Base-by-base conservation (phyloP, 2,113 vertebrate genomes). In the Phylloscopus trochiloides region DNA sequence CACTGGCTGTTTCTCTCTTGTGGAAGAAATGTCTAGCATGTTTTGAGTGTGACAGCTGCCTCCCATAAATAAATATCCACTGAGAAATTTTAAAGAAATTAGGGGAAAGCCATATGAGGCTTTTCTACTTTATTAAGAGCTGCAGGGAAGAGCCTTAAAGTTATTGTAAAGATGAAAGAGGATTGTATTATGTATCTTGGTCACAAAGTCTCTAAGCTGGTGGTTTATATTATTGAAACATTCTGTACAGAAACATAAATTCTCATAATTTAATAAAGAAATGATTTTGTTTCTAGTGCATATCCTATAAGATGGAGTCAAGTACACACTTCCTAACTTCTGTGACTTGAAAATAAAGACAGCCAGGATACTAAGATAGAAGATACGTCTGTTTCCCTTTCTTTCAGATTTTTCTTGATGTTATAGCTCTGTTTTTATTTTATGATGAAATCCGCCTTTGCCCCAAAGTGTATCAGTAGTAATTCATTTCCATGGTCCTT, bases 81-180 rank as follows among this genome's bases (percentile, higher is more conserved):
- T 25, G 51, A 86, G 32, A 88, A 92, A 86, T 83, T 24, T 50
- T 81, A 57, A 83, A 94, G 77, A 90, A 92, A 84, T 83, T 85
- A 78, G 31, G 52, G 38, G 22, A 48, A 91, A 92, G 34, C 28
- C 26, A n/a, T 45, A 75, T 48, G 31, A 55, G 10, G 19, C 42
- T 80, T 66, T 92, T 67, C 58, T 85, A 57, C n/a, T 72, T 84
- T 63, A 26, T 67, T 78, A 88, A 81, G 63, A 70, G 14, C 68
- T 67, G 26, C 36, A 80, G 47, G 24, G 34, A 40, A 40, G 34
- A 91, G 3, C 32, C 67, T 82, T 70, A 75, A 88, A 92, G n/a
- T 61, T 93, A 78, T 67, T 84, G 38, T 38, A 57, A 92, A 91
- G 59, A 92, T 80, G 62, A 84, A 94, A 92, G 51, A 48, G 24